phyloP scores from a whole-genome alignment of 2,888 invertebrate species.

The Pogonocherus hispidulus region DNA sequence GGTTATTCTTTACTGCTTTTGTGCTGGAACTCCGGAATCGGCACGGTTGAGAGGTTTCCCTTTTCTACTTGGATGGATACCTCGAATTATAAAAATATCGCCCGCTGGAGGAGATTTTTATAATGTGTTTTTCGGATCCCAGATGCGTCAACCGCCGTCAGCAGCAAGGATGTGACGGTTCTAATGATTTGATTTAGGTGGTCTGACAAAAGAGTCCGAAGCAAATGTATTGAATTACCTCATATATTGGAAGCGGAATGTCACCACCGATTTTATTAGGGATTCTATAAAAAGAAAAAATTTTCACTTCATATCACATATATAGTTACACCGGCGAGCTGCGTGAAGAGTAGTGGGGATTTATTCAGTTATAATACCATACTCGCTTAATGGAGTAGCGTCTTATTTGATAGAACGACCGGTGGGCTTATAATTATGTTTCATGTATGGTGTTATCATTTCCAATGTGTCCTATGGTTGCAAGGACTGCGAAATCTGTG shows the following conservation, averaged over 20 bases:
- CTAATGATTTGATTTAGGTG: constrained; percentile 6
- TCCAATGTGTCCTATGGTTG: too few species aligned
- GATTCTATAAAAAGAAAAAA: too few species aligned
- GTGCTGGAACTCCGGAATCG: constrained; percentile 37
- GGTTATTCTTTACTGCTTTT: constrained; percentile 45
- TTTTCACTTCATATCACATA: too few species aligned
- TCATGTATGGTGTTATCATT: too few species aligned
- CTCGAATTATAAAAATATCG: constrained; percentile 41
- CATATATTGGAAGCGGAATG: neutral
- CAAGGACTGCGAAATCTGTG: too few species aligned
- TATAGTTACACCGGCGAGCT: too few species aligned
- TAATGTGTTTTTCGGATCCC: neutral
- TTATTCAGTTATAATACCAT: too few species aligned
- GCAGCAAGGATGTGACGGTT: neutral
- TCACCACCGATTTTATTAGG: neutral
- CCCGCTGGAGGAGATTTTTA: constrained; percentile 14
- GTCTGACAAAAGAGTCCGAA: neutral
- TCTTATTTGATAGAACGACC: too few species aligned
- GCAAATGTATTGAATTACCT: neutral
- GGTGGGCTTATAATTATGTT: too few species aligned
- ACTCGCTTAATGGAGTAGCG: too few species aligned
- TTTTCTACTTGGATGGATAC: constrained; percentile 39
- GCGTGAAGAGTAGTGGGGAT: too few species aligned
- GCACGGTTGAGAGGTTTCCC: constrained; percentile 40
- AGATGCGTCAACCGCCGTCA: neutral